Percentiles rank a stretch among this genome's conserved stretches.
phyloP scores from a whole-genome alignment of 2,797 vertebrate genomes.

The Brachyalestes nurse region DNA sequence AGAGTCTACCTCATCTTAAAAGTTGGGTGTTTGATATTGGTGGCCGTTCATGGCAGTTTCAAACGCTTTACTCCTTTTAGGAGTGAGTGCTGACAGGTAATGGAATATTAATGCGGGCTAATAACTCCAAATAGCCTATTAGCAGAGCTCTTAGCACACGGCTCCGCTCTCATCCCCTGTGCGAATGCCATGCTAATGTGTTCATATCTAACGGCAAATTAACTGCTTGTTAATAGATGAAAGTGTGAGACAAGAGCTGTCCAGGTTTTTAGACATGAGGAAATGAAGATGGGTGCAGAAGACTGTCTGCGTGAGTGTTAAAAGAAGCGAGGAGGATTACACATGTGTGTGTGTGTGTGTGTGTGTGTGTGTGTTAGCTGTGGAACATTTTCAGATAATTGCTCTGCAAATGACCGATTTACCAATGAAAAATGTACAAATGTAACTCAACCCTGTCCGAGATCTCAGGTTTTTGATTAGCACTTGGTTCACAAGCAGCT shows the following conservation, averaged over 20 bases:
- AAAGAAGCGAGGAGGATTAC: background rate
- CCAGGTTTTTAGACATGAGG: constrained; percentile 38
- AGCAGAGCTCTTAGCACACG: constrained; percentile 73
- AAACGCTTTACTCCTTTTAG: constrained; percentile 67
- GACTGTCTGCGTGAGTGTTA: constrained; percentile 7
- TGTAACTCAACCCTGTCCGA: background rate
- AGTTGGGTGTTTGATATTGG: constrained; percentile 66
- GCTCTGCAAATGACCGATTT: background rate
- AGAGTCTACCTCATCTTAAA: constrained; percentile 52
- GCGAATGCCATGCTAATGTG: constrained; percentile 75
- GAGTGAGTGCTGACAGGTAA: constrained; percentile 67
- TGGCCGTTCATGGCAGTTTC: constrained; percentile 66
- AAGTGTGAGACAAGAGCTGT: constrained; percentile 58
- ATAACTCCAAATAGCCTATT: constrained; percentile 76
- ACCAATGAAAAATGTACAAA: background rate
- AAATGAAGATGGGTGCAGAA: constrained; percentile 13
- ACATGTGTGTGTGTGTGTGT: background rate
- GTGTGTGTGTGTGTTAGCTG: background rate
- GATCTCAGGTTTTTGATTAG: background rate
- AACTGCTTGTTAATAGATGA: constrained; percentile 70
- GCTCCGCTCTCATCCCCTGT: constrained; percentile 67
- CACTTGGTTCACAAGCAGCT: background rate
- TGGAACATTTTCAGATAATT: background rate
- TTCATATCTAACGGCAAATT: constrained; percentile 73
- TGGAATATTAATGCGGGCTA: constrained; percentile 79